phyloP scores from a whole-genome alignment of 2,113 vertebrate species.

The Condylura cristata region DNA sequence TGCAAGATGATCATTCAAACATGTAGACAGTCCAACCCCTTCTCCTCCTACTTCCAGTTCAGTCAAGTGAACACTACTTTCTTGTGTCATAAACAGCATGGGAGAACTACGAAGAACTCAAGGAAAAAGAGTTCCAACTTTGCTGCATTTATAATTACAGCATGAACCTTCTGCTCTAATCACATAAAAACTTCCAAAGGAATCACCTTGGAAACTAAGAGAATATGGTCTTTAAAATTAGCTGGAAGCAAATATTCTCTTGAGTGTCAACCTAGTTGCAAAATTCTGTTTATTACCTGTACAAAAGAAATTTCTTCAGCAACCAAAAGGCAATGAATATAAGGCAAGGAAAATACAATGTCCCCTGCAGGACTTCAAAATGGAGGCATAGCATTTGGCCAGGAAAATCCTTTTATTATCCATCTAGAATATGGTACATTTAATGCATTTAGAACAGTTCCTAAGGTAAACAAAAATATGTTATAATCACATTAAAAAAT shows the following conservation, averaged over 20 bases:
- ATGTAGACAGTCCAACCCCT: neutral
- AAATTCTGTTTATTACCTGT: conserved; percentile 43
- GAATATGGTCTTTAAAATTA: conserved; percentile 64
- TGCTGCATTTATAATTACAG: conserved; percentile 61
- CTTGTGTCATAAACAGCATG: neutral
- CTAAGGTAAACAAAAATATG: neutral
- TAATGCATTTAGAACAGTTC: neutral
- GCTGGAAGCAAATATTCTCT: conserved; percentile 55
- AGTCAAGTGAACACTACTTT: neutral
- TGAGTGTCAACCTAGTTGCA: neutral
- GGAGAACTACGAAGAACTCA: neutral
- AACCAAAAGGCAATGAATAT: neutral
- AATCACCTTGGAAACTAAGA: conserved; percentile 72
- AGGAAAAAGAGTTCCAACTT: conserved; percentile 20
- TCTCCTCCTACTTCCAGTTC: neutral
- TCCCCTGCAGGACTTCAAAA: conserved; percentile 12
- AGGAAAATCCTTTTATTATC: neutral
- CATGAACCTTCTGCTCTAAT: conserved; percentile 40
- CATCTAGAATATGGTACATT: neutral
- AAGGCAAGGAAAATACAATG: conserved; percentile 36
- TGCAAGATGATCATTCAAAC: neutral
- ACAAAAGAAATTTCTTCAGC: neutral
- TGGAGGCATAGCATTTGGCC: neutral
- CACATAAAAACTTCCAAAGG: conserved; percentile 51
- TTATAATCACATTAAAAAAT: neutral